Evolutionary conservation across 2,888 invertebrate species (phyloP).

Genomic region (Hipparchia sbordonii): DNA sequence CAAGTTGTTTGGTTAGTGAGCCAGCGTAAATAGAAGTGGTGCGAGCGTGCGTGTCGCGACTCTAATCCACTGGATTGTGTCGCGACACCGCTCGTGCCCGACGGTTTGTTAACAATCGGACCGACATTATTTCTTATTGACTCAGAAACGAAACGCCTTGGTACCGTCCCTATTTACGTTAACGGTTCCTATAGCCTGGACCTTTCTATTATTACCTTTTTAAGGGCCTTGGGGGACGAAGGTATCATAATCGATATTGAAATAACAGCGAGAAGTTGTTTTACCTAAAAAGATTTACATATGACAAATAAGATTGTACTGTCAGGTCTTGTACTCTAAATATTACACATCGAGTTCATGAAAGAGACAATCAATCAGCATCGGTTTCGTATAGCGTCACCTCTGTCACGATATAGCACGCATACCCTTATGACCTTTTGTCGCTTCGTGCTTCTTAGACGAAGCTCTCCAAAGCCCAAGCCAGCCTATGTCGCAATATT

Average conservation of each 20-base stretch:
- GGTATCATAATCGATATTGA: conserved; percentile 2
- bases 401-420: too few species aligned
- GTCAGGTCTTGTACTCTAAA: too few species aligned
- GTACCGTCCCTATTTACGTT: conserved; percentile 41
- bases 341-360: too few species aligned
- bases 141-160: conserved; percentile 51
- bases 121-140: conserved; percentile 66
- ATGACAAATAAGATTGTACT: too few species aligned
- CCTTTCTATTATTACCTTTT: conserved; percentile 25
- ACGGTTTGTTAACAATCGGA: conserved; percentile 51
- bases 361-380: too few species aligned
- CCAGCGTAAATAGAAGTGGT: conserved; percentile 73
- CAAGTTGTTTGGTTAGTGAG: conserved; percentile 78
- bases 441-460: too few species aligned
- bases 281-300: too few species aligned
- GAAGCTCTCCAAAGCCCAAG: too few species aligned
- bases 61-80: conserved; percentile 76
- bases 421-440: too few species aligned
- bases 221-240: not conserved
- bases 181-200: conserved; percentile 22
- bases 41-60: conserved; percentile 68
- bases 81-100: conserved; percentile 53
- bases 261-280: not conserved
- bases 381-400: too few species aligned
- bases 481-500: too few species aligned